These are phyloP conservation scores for Aspidapion aeneum DNA, from an alignment of 2,888 invertebrate genomes.

Conservation along the genomic window DNA sequence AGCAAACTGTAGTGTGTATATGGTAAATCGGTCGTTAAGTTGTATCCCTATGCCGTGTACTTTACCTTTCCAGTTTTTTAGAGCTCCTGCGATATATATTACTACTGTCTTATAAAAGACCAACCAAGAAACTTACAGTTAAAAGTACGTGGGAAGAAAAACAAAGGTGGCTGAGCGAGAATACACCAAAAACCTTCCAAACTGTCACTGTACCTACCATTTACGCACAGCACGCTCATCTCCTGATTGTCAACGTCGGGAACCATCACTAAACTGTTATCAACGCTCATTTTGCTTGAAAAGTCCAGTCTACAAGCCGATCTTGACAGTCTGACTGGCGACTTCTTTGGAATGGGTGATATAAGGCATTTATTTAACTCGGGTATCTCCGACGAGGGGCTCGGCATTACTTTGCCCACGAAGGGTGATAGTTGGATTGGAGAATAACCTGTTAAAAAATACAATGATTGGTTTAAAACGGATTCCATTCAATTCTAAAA, in stretches of 20 bases:
- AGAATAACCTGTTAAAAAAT: slow-evolving; percentile 27
- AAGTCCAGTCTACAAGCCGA: slow-evolving; percentile 50
- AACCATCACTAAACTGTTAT: slow-evolving; percentile 31
- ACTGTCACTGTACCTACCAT: slow-evolving; percentile 25
- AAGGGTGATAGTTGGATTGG: slow-evolving; percentile 37
- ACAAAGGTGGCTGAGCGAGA: too few species aligned
- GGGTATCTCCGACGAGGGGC: slow-evolving; percentile 25
- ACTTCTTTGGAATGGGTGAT: slow-evolving; percentile 35
- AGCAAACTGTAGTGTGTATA: too few species aligned
- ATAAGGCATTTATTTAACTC: slow-evolving; percentile 35
- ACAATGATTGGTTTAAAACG: not conserved
- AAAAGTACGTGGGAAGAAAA: too few species aligned
- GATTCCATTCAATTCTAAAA: not conserved
- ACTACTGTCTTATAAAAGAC: too few species aligned
- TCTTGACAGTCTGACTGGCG: slow-evolving; percentile 48
- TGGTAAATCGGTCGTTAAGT: too few species aligned
- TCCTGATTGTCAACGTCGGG: slow-evolving; percentile 45
- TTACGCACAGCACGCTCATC: slow-evolving; percentile 7
- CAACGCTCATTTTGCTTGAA: slow-evolving; percentile 32
- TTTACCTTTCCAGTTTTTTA: too few species aligned
- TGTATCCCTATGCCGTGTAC: too few species aligned
- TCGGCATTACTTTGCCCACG: slow-evolving; percentile 20
- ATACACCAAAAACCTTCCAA: too few species aligned
- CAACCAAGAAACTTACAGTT: too few species aligned
- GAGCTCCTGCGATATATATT: too few species aligned